Percentiles rank a stretch among this genome's conserved stretches.
phyloP scores from a whole-genome alignment of 2,797 vertebrate species.

The Rhadinocentrus ornatus region DNA sequence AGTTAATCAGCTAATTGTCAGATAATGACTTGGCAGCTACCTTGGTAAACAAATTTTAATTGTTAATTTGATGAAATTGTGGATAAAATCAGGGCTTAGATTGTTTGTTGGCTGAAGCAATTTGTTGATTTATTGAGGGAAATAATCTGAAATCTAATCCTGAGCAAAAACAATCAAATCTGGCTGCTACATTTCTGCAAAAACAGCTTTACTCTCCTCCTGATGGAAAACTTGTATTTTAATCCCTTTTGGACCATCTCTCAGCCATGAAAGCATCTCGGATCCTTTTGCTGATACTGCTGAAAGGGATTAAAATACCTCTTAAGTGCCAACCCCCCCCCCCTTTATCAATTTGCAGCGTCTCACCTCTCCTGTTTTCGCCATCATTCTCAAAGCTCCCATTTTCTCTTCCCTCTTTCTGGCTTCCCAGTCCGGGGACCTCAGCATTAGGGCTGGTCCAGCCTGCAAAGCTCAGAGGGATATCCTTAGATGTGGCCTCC shows the following conservation, averaged over 20 bases:
- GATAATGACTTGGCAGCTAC: neutral
- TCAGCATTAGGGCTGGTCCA: conserved; percentile 72
- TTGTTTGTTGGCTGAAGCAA: neutral
- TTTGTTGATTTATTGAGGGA: neutral
- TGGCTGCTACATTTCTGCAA: neutral
- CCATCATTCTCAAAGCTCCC: conserved; percentile 81
- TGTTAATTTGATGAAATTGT: neutral
- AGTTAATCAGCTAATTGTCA: neutral
- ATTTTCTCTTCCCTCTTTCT: conserved; percentile 84
- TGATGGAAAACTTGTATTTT: neutral
- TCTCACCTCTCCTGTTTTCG: conserved; percentile 69
- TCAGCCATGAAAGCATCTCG: neutral
- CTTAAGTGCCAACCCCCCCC: neutral
- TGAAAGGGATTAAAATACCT: neutral
- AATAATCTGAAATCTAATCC: neutral
- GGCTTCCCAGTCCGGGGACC: conserved; percentile 43
- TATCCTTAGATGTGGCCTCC: conserved; percentile 56
- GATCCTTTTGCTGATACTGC: too few relatives aligned
- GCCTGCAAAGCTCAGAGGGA: conserved; percentile 71
- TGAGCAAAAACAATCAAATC: neutral
- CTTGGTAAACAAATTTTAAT: neutral
- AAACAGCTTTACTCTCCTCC: neutral
- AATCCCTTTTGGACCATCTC: neutral
- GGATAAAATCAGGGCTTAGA: too few relatives aligned
- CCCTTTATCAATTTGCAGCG: neutral